phyloP scores from a whole-genome alignment of 2,113 vertebrate species.

The Connochaetes taurinus region DNA sequence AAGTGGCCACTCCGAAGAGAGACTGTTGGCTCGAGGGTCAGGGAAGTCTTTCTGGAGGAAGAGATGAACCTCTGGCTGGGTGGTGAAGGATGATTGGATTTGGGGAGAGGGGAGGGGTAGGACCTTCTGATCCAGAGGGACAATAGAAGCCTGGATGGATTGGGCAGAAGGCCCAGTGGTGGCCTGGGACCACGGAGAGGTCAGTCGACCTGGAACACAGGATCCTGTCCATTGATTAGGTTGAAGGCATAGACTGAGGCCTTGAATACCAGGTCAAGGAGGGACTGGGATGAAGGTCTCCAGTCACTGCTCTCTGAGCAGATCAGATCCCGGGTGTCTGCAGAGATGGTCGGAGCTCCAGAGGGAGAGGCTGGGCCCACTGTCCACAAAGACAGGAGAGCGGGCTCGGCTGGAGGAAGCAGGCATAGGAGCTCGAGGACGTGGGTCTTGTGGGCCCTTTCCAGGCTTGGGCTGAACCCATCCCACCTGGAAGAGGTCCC shows the following conservation, averaged over 20 bases:
- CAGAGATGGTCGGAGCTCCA: background rate
- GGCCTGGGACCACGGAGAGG: background rate
- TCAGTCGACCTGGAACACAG: background rate
- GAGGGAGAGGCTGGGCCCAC: background rate
- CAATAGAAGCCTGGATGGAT: background rate
- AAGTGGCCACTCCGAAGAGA: background rate
- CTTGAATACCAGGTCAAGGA: background rate
- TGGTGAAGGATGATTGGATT: background rate
- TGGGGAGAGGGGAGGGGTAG: background rate
- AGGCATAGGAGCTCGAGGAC: background rate
- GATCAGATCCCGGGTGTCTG: background rate
- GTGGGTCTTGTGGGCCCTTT: background rate
- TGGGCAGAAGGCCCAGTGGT: background rate
- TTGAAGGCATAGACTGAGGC: background rate
- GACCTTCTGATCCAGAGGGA: background rate
- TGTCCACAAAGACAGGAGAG: background rate
- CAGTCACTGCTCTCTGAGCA: background rate
- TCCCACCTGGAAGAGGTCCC: background rate
- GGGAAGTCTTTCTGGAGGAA: background rate
- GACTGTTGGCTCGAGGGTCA: fast-evolving
- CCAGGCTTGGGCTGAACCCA: background rate
- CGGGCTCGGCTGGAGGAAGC: background rate
- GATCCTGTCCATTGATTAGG: background rate
- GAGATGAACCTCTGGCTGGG: background rate
- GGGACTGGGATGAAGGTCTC: background rate